Conservation (phyloP, 2,888 invertebrate genomes). For the Abrostola triplasia region DNA sequence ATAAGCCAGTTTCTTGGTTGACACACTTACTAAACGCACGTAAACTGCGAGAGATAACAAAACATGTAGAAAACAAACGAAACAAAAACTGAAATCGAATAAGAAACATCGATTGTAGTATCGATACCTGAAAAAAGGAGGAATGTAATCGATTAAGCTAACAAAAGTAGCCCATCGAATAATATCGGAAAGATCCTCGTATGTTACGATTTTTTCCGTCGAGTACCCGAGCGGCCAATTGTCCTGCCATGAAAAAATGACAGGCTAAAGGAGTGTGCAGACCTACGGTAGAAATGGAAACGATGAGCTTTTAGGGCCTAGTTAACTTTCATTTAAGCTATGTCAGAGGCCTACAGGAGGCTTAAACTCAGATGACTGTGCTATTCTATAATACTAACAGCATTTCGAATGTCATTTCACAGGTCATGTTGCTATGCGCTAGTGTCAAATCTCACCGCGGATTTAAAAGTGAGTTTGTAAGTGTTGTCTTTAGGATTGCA, state of each 20-base stretch:
- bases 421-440: too few species aligned
- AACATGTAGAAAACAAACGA: constrained; percentile 1
- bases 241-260: constrained; percentile 69
- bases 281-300: constrained; percentile 29
- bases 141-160: constrained; percentile 59
- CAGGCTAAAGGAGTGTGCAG: constrained; percentile 70
- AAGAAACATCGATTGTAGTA: constrained; percentile 54
- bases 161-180: constrained; percentile 67
- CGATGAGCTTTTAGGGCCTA: too few species aligned
- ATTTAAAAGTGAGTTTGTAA: too few species aligned
- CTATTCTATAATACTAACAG: too few species aligned
- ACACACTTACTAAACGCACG: too few species aligned
- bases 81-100: constrained; percentile 40
- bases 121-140: constrained; percentile 52
- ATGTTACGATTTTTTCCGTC: constrained; percentile 70
- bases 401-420: too few species aligned
- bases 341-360: too few species aligned
- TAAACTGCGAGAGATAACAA: too few species aligned
- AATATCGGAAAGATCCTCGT: constrained; percentile 68
- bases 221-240: constrained; percentile 65
- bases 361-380: too few species aligned
- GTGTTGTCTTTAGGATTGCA: too few species aligned
- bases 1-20: not conserved
- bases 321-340: too few species aligned
- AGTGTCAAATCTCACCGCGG: too few species aligned